phyloP scores from a whole-genome alignment of 37 sponge, comb jelly and placozoan species.

The Mnemiopsis leidyi region DNA sequence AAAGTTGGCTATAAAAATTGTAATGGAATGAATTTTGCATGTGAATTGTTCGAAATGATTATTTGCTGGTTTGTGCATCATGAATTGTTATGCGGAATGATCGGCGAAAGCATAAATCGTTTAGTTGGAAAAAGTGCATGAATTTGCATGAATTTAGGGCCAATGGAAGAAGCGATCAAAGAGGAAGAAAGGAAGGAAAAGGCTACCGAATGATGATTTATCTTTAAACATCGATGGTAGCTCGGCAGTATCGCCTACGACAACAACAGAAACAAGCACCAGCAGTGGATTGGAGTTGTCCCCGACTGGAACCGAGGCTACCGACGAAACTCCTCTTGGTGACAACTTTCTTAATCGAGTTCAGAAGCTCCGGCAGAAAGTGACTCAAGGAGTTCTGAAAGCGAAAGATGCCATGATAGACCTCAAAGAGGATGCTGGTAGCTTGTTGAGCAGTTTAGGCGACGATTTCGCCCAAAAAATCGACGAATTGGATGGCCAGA shows the following conservation, averaged over 20 bases:
- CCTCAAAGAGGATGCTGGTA: neutral
- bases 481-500: neutral
- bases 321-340: neutral
- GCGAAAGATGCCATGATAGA: conserved; percentile 13
- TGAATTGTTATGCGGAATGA: neutral
- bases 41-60: neutral
- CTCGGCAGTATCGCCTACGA: neutral
- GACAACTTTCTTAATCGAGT: conserved; percentile 12
- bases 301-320: neutral
- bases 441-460: neutral
- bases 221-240: neutral
- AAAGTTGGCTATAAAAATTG: no score
- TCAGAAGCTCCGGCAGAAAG: conserved; percentile 62
- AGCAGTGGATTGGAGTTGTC: neutral
- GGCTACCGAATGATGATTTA: neutral
- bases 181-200: neutral
- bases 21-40: no score
- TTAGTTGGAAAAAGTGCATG: no score
- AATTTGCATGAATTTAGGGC: neutral
- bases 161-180: neutral
- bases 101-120: no score
- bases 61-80: neutral
- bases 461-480: neutral
- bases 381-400: conserved; percentile 66
- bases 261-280: neutral